Evolutionary conservation across 2,888 invertebrate species (phyloP).

Genomic region (Hypena proboscidalis): DNA sequence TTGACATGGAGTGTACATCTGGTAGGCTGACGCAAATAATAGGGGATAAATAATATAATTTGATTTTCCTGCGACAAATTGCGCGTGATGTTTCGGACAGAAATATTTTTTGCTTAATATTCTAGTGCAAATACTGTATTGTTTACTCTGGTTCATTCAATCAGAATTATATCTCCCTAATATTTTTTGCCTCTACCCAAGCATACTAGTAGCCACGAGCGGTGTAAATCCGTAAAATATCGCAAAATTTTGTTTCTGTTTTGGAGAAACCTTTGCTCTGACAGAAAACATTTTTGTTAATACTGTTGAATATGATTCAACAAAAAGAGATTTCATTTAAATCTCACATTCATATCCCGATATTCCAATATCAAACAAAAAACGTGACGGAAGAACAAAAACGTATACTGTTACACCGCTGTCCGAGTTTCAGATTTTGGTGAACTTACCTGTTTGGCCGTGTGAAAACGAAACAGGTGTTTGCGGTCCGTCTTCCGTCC

Average conservation of each 20-base stretch:
- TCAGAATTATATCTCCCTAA: not conserved
- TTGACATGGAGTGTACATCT: constrained; percentile 84
- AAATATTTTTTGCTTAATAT: constrained; percentile 37
- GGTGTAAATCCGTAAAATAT: no score
- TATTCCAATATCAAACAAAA: constrained; percentile 20
- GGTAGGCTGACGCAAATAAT: constrained; percentile 81
- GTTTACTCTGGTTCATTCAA: constrained; percentile 8
- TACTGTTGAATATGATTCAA: no score
- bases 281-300: no score
- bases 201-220: no score
- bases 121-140: constrained; percentile 18
- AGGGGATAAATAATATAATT: constrained; percentile 82
- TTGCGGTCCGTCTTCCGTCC: constrained; percentile 63
- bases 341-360: constrained; percentile 7
- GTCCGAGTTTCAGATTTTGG: constrained; percentile 59
- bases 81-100: constrained; percentile 58
- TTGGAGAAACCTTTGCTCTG: no score
- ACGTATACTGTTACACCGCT: constrained; percentile 68
- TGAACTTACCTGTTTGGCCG: constrained; percentile 75
- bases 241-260: no score
- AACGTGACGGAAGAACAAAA: constrained; percentile 64
- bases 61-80: constrained; percentile 79
- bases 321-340: constrained; percentile 2
- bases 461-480: constrained; percentile 84
- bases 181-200: not conserved